Evolutionary conservation across 1,140 invertebrate species (phyloP), one percentile per base, ranked within the genome.

Genomic region (Papilio xuthus): DNA sequence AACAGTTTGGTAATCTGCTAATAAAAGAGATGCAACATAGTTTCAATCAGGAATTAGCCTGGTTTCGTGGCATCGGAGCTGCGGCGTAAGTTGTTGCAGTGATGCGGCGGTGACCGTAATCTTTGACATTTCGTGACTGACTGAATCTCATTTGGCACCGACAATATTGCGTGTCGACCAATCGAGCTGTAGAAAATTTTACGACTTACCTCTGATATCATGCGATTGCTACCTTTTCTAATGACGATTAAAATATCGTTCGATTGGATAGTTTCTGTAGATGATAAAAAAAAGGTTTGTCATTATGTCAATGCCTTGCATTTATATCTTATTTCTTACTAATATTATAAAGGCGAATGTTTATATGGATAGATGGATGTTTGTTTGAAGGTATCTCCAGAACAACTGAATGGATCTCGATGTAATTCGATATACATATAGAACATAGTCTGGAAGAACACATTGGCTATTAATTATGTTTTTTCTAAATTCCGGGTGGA

Each of bases 121-220:
- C 60, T 67, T 67, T 67, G 60, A 67, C 60, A 67, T 67, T 67
- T 67, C 60, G 60, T 67, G 60, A 56, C n/a, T 44, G 9, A 10
- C 10, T 44, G 42, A 53, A 13, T 50, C 15, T 13, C 47, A 50
- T n/a, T 15, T n/a, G 2, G 2, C 47, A 50, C 13, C 9, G 56
- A 23, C 56, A 26, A 4, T 60, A 67, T 67, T 23, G 60, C 60
- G 60, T 67, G 60, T 67, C 60, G 26, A 26, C 4, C 60, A 28
- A 26, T 23, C 13, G 8, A 12, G 26, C 12, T 7, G 60, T 63
- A 60, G 9, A 60, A 26, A 6, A 60, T 60, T 67, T 28, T 67
- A 67, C 15, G 2, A 26, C 18, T 15, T 53, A 53, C 0, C 12
- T 67, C 13, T 28, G 4, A 67, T 28, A 67, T 7, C 26, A 23